These are phyloP conservation scores for Nanger granti DNA, from an alignment of 2,113 vertebrate species.

Conservation along the genomic window DNA sequence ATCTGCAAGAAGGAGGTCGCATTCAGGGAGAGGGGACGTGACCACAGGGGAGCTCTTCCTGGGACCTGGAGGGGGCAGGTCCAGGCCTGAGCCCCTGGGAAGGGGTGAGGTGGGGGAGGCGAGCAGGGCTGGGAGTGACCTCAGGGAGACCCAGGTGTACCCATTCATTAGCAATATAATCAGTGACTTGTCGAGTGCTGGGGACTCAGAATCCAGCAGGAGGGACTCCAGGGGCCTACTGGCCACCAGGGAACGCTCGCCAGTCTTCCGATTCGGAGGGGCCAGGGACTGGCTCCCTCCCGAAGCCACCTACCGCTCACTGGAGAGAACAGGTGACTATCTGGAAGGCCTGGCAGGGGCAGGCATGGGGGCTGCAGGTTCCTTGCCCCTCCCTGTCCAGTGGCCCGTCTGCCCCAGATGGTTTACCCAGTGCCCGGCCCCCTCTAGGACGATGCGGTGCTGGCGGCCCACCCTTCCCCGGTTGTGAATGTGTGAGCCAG, in stretches of 20 bases:
- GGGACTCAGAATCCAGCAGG: background rate
- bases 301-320: background rate
- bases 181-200: background rate
- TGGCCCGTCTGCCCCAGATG: background rate
- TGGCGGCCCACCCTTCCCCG: background rate
- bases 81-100: background rate
- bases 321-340: background rate
- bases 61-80: background rate
- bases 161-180: slow-evolving; percentile 56
- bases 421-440: background rate
- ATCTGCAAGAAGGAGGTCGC: background rate
- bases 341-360: background rate
- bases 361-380: fast-evolving
- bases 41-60: background rate
- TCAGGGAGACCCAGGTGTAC: slow-evolving; percentile 46
- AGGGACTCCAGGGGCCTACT: background rate
- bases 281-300: background rate
- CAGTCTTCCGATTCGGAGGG: fast-evolving
- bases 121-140: background rate
- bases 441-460: background rate
- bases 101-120: background rate
- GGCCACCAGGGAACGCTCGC: background rate
- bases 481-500: background rate
- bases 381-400: fast-evolving
- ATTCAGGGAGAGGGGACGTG: background rate